Evolutionary conservation across 2,113 vertebrate genomes (phyloP), one percentile per base, ranked within the genome.

Genomic region (Hyaena hyaena): DNA sequence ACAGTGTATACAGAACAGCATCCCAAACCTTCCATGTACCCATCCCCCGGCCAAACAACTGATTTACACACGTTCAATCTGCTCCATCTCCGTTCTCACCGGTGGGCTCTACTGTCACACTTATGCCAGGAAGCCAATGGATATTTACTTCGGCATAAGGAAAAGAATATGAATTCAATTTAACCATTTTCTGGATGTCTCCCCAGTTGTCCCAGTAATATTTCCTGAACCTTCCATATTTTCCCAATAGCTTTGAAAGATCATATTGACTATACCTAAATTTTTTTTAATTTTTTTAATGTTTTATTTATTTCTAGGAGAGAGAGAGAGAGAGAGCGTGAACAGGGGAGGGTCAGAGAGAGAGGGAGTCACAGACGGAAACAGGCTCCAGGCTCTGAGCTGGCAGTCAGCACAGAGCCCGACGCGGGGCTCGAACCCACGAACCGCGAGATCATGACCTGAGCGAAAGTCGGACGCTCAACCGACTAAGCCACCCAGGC

Each of bases 221-320:
- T 33, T 82, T 95, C 85, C 6, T 92, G 61, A 94, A 55, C 76
- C 9, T 6, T 48, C 58, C 79, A 85, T 21, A 66, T 74, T 80
- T 92, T 92, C 84, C 80, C 73, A 21, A 92, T 16, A 89, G 35
- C 80, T 69, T 33, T 92, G 17, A 94, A 93, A 96, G 63, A 5
- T 16, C 14, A 17, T 33, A 58, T 73, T 96, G 84, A 84, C 26
- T 73, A 79, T 45, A 55, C 39, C 39, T 39, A 39, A 39, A 39
- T 39, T 39, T 35, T 35, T 35, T 35, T 35, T 39, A 3, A 39
- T 39, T 39, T 39, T 39, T 39, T 39, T 39, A 39, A 39, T 39
- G 39, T 39, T 39, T 39, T 39, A 39, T 39, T 39, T 39, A 39
- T 39, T 39, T 39, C 39, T 39, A 39, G 39, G 39, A 39, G 39